These are phyloP conservation scores for Lycaena phlaeas DNA, from an alignment of 2,888 invertebrate genomes.

Conservation along the genomic window DNA sequence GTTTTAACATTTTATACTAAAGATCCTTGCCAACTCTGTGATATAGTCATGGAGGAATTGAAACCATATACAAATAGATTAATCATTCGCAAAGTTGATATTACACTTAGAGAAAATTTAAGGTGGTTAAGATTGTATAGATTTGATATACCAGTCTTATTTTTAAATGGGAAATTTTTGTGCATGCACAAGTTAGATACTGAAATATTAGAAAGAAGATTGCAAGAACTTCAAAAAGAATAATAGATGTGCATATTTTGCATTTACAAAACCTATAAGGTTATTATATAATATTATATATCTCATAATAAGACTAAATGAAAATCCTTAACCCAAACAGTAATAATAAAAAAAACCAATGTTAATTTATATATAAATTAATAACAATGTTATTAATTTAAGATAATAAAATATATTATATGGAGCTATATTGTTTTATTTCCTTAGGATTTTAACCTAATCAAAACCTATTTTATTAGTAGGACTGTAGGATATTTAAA, in stretches of 20 bases:
- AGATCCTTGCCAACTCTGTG: slow-evolving; percentile 86
- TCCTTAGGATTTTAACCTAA: too few relatives aligned
- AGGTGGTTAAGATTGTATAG: slow-evolving; percentile 82
- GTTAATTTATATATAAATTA: too few relatives aligned
- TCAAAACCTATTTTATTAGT: too few relatives aligned
- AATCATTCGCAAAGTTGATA: slow-evolving; percentile 81
- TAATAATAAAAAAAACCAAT: too few relatives aligned
- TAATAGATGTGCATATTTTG: neutral
- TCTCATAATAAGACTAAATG: too few relatives aligned
- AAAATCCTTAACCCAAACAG: too few relatives aligned
- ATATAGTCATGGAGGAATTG: slow-evolving; percentile 80
- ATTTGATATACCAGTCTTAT: slow-evolving; percentile 90
- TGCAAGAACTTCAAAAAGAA: slow-evolving; percentile 27
- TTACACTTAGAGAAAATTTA: slow-evolving; percentile 80
- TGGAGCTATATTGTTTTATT: too few relatives aligned
- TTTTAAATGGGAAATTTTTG: slow-evolving; percentile 85
- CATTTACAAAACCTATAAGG: too few relatives aligned
- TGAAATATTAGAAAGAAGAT: slow-evolving; percentile 64
- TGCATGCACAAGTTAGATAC: slow-evolving; percentile 82
- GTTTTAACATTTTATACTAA: slow-evolving; percentile 86
- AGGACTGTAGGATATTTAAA: too few relatives aligned
- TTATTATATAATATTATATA: too few relatives aligned
- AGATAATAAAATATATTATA: too few relatives aligned
- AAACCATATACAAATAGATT: slow-evolving; percentile 74
- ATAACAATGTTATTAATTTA: too few relatives aligned